Percentiles rank a stretch among this genome's conserved stretches.
These are phyloP conservation scores for Cephus pulcher DNA, from an alignment of 2,888 invertebrate species.

Conservation along the genomic window DNA sequence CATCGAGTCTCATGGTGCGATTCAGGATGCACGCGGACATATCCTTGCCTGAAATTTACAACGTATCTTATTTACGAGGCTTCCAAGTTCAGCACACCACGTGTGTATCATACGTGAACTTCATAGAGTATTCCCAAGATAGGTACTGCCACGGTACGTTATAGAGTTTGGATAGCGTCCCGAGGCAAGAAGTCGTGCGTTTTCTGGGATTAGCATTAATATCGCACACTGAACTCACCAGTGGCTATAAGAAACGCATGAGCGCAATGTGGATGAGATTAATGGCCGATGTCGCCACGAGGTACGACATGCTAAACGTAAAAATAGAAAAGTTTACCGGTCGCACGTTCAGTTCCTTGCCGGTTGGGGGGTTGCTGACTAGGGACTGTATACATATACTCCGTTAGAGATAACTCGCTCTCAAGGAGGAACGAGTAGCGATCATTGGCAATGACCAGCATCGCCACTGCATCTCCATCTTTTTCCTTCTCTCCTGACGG, in stretches of 20 bases:
- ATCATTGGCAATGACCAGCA: constrained; percentile 1
- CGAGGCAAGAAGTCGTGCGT: constrained; percentile 1
- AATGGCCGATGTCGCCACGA: constrained; percentile 12
- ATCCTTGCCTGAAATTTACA: too few relatives aligned
- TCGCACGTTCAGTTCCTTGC: too few relatives aligned
- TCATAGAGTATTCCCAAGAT: too few relatives aligned
- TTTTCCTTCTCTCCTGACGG: background rate
- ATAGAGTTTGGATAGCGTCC: too few relatives aligned
- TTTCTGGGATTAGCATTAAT: constrained; percentile 20
- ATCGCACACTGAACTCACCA: background rate
- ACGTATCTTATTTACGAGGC: too few relatives aligned
- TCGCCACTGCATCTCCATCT: background rate
- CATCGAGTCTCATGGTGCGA: too few relatives aligned
- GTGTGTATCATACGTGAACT: too few relatives aligned
- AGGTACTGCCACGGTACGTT: too few relatives aligned
- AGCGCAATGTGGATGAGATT: constrained; percentile 6
- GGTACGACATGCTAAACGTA: background rate
- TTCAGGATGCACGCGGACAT: too few relatives aligned
- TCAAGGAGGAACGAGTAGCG: background rate
- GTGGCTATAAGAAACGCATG: constrained; percentile 6
- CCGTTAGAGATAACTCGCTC: background rate
- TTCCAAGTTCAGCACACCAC: too few relatives aligned
- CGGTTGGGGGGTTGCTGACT: too few relatives aligned
- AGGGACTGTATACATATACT: background rate
- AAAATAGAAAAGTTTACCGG: too few relatives aligned